Conservation (phyloP, 2,113 vertebrate species). For the Mystacornis crossleyi region DNA sequence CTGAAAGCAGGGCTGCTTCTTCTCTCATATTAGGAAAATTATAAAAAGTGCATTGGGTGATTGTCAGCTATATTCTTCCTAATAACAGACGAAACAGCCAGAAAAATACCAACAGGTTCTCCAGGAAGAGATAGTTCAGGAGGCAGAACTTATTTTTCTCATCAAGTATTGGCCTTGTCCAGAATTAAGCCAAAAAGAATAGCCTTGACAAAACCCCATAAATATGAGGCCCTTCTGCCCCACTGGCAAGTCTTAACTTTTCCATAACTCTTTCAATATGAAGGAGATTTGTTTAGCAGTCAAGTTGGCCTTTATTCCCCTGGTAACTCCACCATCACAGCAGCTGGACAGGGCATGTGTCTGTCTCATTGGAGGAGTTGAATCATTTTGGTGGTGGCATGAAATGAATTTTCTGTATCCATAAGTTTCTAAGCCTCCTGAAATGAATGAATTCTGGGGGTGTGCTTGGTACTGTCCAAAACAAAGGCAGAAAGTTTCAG, state of each 20-base stretch:
- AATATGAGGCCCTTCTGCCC: not conserved
- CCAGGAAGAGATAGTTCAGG: not conserved
- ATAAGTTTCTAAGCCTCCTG: not conserved
- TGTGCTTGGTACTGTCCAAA: not conserved
- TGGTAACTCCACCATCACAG: not conserved
- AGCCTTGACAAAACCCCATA: not conserved
- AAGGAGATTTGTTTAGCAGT: not conserved
- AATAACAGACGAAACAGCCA: not conserved
- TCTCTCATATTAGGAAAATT: not conserved
- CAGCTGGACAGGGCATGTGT: not conserved
- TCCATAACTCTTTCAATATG: not conserved
- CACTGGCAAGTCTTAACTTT: not conserved
- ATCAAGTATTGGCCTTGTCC: not conserved
- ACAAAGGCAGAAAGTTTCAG: not conserved
- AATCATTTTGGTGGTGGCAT: not conserved
- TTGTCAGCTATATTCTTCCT: not conserved
- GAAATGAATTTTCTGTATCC: not conserved
- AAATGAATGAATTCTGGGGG: not conserved
- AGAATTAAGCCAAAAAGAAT: not conserved
- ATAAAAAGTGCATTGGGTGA: not conserved
- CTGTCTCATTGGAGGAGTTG: not conserved
- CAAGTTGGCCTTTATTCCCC: not conserved
- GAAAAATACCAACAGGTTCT: not conserved
- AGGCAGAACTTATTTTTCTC: not conserved
- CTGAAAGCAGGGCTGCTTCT: not conserved